Percentiles rank a stretch among this genome's conserved stretches.
Evolutionary conservation across 2,888 invertebrate species (phyloP).

Genomic region (Isotomurus palustris): DNA sequence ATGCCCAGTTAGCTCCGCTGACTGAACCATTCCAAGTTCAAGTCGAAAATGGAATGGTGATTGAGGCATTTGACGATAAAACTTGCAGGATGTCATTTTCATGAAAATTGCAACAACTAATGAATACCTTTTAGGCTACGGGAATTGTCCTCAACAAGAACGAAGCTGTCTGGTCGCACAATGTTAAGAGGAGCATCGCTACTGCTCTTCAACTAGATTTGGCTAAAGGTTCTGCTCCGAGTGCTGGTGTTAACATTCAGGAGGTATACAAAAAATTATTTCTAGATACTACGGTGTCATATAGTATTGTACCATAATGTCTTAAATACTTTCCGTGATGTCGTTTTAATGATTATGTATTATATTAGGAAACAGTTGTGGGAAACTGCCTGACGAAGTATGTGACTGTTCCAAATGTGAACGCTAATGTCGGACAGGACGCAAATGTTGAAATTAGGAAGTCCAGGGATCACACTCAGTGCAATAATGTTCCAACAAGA

Average conservation of each 20-base stretch:
- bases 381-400: slow-evolving; percentile 42
- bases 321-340: too few relatives aligned
- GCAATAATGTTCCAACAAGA: slow-evolving; percentile 29
- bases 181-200: slow-evolving; percentile 43
- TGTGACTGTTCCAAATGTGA: slow-evolving; percentile 31
- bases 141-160: slow-evolving; percentile 34
- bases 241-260: too few relatives aligned
- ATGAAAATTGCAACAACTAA: not conserved
- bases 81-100: not conserved
- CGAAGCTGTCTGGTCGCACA: slow-evolving; percentile 41
- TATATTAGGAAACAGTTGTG: slow-evolving; percentile 39
- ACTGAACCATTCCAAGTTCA: slow-evolving; percentile 39
- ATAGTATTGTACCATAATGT: too few relatives aligned
- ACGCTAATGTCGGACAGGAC: not conserved
- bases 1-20: slow-evolving; percentile 39
- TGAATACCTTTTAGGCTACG: slow-evolving; percentile 20
- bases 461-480: slow-evolving; percentile 37
- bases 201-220: slow-evolving; percentile 37
- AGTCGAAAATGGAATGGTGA: slow-evolving; percentile 34
- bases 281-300: too few relatives aligned
- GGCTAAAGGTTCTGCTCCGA: slow-evolving; percentile 16
- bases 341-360: too few relatives aligned
- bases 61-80: not conserved
- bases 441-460: slow-evolving; percentile 37
- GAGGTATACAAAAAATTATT: too few relatives aligned